A percentile compares a stretch with the other conserved stretches of the same genome.
These are phyloP conservation scores for Microplitis deprimator DNA, from an alignment of 2,888 invertebrate genomes.

Conservation along the genomic window DNA sequence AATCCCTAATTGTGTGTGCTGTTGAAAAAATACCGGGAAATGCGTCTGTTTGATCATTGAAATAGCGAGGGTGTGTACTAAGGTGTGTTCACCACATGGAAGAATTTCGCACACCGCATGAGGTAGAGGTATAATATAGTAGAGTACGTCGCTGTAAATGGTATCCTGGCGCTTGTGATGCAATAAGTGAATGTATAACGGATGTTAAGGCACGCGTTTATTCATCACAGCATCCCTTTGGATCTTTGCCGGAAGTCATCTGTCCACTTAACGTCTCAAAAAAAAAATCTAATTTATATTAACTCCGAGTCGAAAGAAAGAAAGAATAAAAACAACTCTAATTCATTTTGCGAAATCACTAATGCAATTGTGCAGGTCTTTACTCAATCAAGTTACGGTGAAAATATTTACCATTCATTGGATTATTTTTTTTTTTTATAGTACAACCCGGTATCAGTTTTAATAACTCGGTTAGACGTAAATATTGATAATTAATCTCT, in stretches of 20 bases:
- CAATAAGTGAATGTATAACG: slow-evolving; percentile 69
- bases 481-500: slow-evolving; percentile 43
- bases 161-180: slow-evolving; percentile 40
- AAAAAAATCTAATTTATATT: background rate
- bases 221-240: slow-evolving; percentile 28
- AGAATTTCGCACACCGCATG: slow-evolving; percentile 65
- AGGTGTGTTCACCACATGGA: slow-evolving; percentile 65
- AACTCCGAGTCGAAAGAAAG: background rate
- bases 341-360: background rate
- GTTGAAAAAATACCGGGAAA: slow-evolving; percentile 4
- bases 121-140: slow-evolving; percentile 49
- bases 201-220: slow-evolving; percentile 66
- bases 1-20: slow-evolving; percentile 8
- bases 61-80: slow-evolving; percentile 67
- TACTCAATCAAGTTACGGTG: background rate
- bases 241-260: slow-evolving; percentile 20
- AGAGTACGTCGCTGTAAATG: slow-evolving; percentile 50
- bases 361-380: background rate
- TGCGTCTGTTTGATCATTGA: slow-evolving; percentile 8
- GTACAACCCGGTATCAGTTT: slow-evolving; percentile 25
- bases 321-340: background rate
- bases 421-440: slow-evolving; percentile 24
- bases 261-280: slow-evolving; percentile 6
- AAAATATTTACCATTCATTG: background rate
- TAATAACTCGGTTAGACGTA: slow-evolving; percentile 32